A percentile compares a stretch with the other conserved stretches of the same genome.
Conservation (phyloP, 1,140 invertebrate genomes). For the Lasioglossum baleicum region DNA sequence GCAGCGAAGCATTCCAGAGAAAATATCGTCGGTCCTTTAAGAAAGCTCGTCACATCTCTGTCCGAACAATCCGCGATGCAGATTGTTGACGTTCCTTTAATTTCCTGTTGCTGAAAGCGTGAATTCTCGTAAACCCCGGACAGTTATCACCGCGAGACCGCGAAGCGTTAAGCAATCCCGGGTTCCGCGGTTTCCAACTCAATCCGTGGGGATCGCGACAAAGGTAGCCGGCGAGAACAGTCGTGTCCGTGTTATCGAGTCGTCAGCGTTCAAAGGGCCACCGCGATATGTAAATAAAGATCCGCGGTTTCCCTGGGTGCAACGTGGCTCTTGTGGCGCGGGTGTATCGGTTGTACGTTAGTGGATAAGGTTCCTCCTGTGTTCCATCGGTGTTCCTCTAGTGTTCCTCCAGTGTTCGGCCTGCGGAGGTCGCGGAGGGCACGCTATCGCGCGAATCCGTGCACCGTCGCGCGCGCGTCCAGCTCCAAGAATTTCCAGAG, state of each 20-base stretch:
- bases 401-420: not conserved
- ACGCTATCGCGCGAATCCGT: slow-evolving; percentile 61
- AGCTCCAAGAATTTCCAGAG: slow-evolving; percentile 58
- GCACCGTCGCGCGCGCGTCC: slow-evolving; percentile 10
- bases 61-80: no score
- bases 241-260: slow-evolving; percentile 7
- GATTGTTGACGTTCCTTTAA: no score
- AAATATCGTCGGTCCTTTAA: no score
- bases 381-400: no score
- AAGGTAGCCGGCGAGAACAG: not conserved
- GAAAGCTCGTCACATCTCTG: no score
- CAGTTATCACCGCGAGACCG: no score
- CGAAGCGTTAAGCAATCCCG: no score
- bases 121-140: no score
- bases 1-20: no score
- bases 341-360: slow-evolving; percentile 21
- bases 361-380: not conserved
- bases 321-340: slow-evolving; percentile 1
- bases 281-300: slow-evolving; percentile 49
- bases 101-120: no score
- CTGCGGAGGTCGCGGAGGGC: slow-evolving; percentile 46
- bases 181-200: not conserved
- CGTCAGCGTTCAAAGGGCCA: slow-evolving; percentile 13
- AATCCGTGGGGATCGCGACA: not conserved
- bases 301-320: not conserved